Conservation (phyloP, 2,113 vertebrate genomes). For the Leptodactylus fuscus region DNA sequence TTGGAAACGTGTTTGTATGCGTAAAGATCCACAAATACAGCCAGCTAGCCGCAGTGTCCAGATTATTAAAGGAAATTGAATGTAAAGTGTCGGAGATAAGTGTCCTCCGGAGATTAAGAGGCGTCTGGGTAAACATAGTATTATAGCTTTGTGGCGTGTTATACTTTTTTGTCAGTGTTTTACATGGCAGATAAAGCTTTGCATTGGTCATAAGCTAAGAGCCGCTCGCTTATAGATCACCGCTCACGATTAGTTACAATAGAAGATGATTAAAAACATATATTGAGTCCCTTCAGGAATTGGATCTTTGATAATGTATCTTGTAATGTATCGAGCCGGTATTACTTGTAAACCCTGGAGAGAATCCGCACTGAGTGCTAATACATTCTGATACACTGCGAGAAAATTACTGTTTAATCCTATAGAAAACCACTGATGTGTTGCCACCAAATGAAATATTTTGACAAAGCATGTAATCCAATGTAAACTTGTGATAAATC, state of each 20-base stretch:
- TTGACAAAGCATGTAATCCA: constrained; percentile 36
- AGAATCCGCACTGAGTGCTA: constrained; percentile 18
- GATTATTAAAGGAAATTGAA: constrained; percentile 20
- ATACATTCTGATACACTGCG: constrained; percentile 24
- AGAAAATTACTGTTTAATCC: constrained; percentile 44
- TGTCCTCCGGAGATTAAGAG: not conserved
- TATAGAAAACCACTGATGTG: constrained; percentile 39
- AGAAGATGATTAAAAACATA: constrained; percentile 20
- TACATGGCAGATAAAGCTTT: constrained; percentile 19
- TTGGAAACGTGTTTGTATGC: constrained; percentile 28
- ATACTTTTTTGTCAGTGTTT: not conserved
- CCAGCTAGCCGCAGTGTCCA: not conserved
- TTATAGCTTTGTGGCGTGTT: not conserved
- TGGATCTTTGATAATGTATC: constrained; percentile 35
- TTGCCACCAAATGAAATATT: constrained; percentile 27
- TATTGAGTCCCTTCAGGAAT: not conserved
- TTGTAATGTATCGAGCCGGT: constrained; percentile 29
- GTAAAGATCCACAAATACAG: constrained; percentile 3
- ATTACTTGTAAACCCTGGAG: constrained; percentile 24
- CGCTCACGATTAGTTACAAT: constrained; percentile 17
- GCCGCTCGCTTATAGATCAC: not conserved
- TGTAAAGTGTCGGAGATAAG: constrained; percentile 34
- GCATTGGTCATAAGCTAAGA: not conserved
- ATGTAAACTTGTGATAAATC: constrained; percentile 41
- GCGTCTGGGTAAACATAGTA: not conserved